Percentiles rank a stretch among this genome's conserved stretches.
Conservation (phyloP, 1,140 invertebrate genomes). For the Tigriopus japonicus region DNA sequence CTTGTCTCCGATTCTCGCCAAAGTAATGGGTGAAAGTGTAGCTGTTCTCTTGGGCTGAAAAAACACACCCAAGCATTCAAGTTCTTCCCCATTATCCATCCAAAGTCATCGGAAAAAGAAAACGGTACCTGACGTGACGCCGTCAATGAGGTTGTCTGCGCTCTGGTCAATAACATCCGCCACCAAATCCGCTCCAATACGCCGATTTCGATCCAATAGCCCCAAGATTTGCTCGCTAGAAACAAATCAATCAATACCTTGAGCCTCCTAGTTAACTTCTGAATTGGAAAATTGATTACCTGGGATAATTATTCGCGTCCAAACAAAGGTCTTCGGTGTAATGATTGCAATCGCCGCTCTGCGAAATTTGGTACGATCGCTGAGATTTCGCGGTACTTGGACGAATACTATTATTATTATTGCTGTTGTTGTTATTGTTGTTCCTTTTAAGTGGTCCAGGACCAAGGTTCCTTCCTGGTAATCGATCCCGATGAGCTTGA, state of each 20-base stretch:
- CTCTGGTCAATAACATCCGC: not conserved
- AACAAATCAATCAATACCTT: not conserved
- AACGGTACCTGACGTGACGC: not conserved
- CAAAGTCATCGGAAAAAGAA: not conserved
- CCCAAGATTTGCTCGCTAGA: not conserved
- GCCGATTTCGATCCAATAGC: not conserved
- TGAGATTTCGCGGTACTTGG: not conserved
- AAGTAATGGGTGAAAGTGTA: not conserved
- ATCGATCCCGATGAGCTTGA: not conserved
- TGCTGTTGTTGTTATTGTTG: not conserved
- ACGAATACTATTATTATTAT: not conserved
- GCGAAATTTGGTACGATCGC: not conserved
- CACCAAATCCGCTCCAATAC: not conserved
- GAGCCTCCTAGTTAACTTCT: not conserved
- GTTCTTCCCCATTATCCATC: no score
- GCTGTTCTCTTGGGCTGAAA: not conserved
- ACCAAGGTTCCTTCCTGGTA: not conserved
- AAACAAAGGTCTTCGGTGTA: not conserved
- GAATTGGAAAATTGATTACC: not conserved
- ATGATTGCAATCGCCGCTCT: not conserved
- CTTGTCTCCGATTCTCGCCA: not conserved
- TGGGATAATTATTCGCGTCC: not conserved
- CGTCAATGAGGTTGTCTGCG: not conserved
- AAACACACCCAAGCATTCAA: not conserved
- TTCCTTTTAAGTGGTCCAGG: not conserved